A percentile compares a stretch with the other conserved stretches of the same genome.
phyloP scores from a whole-genome alignment of 1,140 invertebrate genomes.

The Pararge aegeria region DNA sequence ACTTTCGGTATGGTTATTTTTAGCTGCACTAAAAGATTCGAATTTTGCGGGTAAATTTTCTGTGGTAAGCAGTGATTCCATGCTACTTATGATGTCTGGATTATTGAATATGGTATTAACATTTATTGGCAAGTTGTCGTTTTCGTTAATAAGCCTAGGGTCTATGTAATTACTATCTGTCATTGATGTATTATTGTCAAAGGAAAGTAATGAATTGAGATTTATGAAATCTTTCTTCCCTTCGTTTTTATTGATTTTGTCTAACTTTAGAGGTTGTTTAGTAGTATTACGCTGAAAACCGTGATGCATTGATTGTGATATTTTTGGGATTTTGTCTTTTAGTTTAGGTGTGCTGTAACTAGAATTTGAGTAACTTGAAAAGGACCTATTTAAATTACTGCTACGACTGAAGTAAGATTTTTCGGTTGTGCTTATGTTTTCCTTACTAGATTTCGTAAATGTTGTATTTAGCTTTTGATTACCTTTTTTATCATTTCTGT shows the following conservation, averaged over 20 bases:
- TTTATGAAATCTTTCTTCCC: conserved; percentile 68
- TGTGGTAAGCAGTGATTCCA: conserved; percentile 71
- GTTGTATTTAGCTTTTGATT: conserved; percentile 69
- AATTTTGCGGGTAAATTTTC: conserved; percentile 72
- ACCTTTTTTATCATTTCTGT: conserved; percentile 68
- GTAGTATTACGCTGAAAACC: conserved; percentile 66
- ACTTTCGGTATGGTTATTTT: conserved; percentile 42
- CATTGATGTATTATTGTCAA: conserved; percentile 68
- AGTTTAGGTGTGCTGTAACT: conserved; percentile 68
- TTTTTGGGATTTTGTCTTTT: conserved; percentile 74
- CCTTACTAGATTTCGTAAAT: conserved; percentile 74
- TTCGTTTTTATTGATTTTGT: conserved; percentile 66
- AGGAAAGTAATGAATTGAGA: conserved; percentile 60
- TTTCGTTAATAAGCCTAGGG: conserved; percentile 72
- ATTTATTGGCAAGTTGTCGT: conserved; percentile 73
- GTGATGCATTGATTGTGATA: conserved; percentile 71
- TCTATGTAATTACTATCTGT: conserved; percentile 75
- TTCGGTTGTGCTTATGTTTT: conserved; percentile 64
- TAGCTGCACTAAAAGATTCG: conserved; percentile 60
- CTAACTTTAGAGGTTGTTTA: conserved; percentile 69
- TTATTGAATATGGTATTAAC: conserved; percentile 73
- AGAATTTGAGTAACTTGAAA: conserved; percentile 66
- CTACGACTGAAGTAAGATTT: conserved; percentile 61
- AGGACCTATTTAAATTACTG: conserved; percentile 65
- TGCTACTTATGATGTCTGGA: conserved; percentile 73